A percentile compares a stretch with the other conserved stretches of the same genome.
phyloP scores from a whole-genome alignment of 2,113 vertebrate genomes.

The Bubo blakistoni region DNA sequence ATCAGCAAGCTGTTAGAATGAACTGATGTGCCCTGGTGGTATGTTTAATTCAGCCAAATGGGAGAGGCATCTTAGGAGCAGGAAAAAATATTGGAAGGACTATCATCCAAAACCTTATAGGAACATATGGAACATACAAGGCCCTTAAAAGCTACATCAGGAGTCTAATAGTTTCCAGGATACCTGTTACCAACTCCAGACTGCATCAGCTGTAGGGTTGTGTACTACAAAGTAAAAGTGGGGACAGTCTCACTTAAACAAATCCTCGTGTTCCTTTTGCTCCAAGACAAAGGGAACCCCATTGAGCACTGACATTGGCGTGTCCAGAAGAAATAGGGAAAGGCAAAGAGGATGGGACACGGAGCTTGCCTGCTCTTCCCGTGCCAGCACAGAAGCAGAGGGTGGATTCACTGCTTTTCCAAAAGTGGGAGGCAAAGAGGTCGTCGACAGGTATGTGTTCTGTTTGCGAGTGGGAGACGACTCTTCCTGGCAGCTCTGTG shows the following conservation, averaged over 20 bases:
- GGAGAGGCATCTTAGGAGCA: neutral
- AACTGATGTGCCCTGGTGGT: neutral
- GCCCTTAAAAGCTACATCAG: neutral
- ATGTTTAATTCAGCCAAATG: neutral
- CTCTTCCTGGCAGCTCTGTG: neutral
- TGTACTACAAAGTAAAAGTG: neutral
- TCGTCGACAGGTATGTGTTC: accelerated
- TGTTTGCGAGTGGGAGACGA: neutral
- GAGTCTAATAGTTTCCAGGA: neutral
- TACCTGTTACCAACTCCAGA: neutral
- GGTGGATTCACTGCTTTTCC: neutral
- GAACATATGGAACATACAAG: neutral
- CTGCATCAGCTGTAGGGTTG: neutral
- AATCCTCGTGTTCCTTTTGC: neutral
- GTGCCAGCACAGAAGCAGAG: neutral
- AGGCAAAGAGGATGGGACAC: neutral
- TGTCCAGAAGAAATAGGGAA: neutral
- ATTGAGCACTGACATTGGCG: neutral
- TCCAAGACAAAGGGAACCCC: neutral
- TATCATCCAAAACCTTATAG: neutral
- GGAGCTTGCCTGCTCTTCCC: neutral
- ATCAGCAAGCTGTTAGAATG: neutral
- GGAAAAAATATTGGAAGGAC: neutral
- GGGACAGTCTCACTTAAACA: neutral
- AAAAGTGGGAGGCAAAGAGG: neutral